Evolutionary conservation across 2,888 invertebrate species (phyloP), one percentile per base, ranked within the genome.

Genomic region (Laothoe populi): DNA sequence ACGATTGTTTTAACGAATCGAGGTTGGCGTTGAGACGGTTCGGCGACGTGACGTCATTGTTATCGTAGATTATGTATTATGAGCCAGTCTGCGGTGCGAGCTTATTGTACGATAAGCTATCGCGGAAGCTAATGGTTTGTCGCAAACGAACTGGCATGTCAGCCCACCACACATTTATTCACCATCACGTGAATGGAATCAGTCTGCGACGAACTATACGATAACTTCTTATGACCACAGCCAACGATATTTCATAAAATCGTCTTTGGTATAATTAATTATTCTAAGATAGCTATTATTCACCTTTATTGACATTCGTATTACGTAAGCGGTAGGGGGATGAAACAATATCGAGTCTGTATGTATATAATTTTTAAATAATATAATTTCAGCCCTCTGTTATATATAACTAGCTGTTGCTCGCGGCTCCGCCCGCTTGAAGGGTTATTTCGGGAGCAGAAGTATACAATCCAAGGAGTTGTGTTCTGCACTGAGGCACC

Each of bases 1-100:
- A 84, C 82, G 74, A 84, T 84, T 85, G 85, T 83, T 84, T 84
- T 87, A 85, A 85, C 75, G 84, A 85, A 77, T 80, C 74, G 75
- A 74, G 70, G 77, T 67, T 70, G 63, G 67, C 65, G 59, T 64
- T 73, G 79, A 81, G 83, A 79, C 77, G 70, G 73, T 67, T 68
- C 65, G 78, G 79, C 73, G 77, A 70, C 74, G 72, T 77, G 77
- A 77, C 78, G 81, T 81, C 80, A 83, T 81, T 80, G 79, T 84
- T 80, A 75, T 73, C 77, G 70, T 61, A 69, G 72, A 83, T 84
- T 80, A 85, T 83, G 77, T 84, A 85, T 81, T 75, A 75, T 71
- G 72, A 70, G 66, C 69, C 62, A 71, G 72, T 72, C 70, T 67
- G 75, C 69, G 61, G 61, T 66, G 70, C 63, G 64, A 66, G 67